Conservation (phyloP, 2,113 vertebrate species). For the Willisornis vidua region DNA sequence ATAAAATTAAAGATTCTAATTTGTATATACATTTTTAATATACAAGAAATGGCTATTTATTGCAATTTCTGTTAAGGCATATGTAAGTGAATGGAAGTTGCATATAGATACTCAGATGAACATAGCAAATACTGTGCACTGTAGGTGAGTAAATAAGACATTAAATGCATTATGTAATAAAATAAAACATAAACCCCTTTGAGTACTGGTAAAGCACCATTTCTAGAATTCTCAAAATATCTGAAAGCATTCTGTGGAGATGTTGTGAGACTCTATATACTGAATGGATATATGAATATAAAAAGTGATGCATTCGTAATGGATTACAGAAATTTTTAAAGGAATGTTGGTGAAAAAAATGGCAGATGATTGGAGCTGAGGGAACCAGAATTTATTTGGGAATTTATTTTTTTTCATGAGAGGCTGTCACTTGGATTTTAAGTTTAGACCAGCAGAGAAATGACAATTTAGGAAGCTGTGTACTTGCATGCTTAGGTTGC, state of each 20-base stretch:
- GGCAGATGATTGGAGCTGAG: neutral
- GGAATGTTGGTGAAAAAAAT: neutral
- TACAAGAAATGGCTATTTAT: conserved; percentile 79
- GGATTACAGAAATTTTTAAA: neutral
- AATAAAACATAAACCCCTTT: conserved; percentile 64
- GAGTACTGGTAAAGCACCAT: conserved; percentile 63
- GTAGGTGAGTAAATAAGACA: conserved; percentile 72
- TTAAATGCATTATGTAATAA: conserved; percentile 67
- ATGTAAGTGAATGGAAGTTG: conserved; percentile 63
- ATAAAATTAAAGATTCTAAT: conserved; percentile 85
- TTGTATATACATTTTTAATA: conserved; percentile 88
- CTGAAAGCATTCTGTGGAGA: conserved; percentile 52
- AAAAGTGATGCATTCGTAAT: conserved; percentile 7
- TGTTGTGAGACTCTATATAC: conserved; percentile 50
- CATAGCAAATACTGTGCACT: conserved; percentile 71
- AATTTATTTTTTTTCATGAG: neutral
- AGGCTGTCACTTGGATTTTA: neutral
- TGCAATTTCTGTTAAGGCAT: conserved; percentile 74
- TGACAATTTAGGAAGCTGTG: neutral
- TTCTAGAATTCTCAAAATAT: conserved; percentile 46
- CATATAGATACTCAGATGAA: conserved; percentile 69
- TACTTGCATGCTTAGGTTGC: neutral
- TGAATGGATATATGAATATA: conserved; percentile 21
- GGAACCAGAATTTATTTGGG: neutral
- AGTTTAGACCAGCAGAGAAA: neutral